phyloP scores from a whole-genome alignment of 1,140 invertebrate genomes.

The Bathynomus jamesi region DNA sequence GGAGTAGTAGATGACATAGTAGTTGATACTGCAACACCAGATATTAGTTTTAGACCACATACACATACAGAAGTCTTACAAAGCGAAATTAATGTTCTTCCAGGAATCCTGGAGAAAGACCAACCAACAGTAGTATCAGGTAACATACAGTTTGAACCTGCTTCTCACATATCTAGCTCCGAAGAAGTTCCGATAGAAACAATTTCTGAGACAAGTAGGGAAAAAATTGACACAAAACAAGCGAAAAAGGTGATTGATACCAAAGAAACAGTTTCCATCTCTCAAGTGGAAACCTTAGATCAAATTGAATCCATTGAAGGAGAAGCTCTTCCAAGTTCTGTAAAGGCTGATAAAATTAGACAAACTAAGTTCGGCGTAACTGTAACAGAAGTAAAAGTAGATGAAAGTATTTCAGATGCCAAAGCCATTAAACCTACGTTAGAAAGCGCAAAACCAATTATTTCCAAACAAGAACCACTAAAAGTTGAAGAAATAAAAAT shows the following conservation, averaged over 20 bases:
- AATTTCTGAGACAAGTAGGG: conserved; percentile 10
- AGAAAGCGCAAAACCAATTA: conserved; percentile 32
- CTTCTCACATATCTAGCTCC: conserved; percentile 27
- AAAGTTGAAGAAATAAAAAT: conserved; percentile 48
- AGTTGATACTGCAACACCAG: conserved; percentile 16
- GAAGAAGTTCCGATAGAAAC: conserved; percentile 27
- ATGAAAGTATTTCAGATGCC: too few relatives aligned
- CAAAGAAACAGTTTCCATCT: conserved; percentile 22
- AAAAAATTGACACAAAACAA: conserved; percentile 10
- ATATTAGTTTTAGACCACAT: conserved; percentile 22
- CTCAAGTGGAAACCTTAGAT: conserved; percentile 18
- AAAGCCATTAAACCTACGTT: too few relatives aligned
- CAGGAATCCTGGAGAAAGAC: conserved; percentile 25
- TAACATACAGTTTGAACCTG: conserved; percentile 23
- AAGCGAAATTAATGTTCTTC: conserved; percentile 25
- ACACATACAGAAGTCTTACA: conserved; percentile 22
- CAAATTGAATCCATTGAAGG: conserved; percentile 19
- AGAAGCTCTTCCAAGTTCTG: conserved; percentile 4
- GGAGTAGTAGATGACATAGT: neutral
- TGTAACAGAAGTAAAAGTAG: conserved; percentile 48
- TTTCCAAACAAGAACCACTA: conserved; percentile 46
- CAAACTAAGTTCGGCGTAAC: conserved; percentile 48
- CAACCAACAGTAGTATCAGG: conserved; percentile 20
- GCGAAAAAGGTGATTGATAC: conserved; percentile 22
- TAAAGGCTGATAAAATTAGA: conserved; percentile 47